Conservation (phyloP, 2,113 vertebrate genomes). For the Lepisosteus oculatus region DNA sequence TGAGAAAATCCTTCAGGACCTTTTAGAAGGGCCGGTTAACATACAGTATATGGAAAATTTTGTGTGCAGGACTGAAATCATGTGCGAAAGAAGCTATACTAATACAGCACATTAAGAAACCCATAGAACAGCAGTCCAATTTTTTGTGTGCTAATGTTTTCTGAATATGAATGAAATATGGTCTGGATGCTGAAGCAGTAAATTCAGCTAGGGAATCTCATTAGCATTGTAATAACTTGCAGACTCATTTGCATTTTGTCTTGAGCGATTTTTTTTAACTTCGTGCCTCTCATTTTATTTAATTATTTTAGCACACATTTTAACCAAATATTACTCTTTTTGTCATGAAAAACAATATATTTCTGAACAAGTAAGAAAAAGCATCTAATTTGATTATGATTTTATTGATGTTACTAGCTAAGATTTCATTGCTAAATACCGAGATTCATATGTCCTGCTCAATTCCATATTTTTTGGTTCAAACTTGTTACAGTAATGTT, state of each 20-base stretch:
- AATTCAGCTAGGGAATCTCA: constrained; percentile 75
- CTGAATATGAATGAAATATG: constrained; percentile 75
- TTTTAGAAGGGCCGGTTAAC: too few relatives aligned
- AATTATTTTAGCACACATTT: constrained; percentile 68
- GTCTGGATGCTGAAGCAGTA: constrained; percentile 62
- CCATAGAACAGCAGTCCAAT: constrained; percentile 20
- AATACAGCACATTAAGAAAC: too few relatives aligned
- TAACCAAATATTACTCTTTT: constrained; percentile 61
- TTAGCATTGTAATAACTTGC: constrained; percentile 80
- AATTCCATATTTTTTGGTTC: too few relatives aligned
- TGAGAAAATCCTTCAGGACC: too few relatives aligned
- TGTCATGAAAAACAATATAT: constrained; percentile 17
- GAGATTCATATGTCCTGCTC: too few relatives aligned
- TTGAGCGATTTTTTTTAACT: constrained; percentile 64
- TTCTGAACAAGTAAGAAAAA: background rate
- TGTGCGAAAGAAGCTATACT: too few relatives aligned
- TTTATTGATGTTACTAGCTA: too few relatives aligned
- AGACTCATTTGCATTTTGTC: constrained; percentile 78
- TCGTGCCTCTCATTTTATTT: constrained; percentile 61
- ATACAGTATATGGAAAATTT: too few relatives aligned
- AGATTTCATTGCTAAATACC: too few relatives aligned
- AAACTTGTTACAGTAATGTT: too few relatives aligned
- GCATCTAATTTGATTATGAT: background rate
- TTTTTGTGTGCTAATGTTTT: constrained; percentile 62
- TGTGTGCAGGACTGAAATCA: too few relatives aligned